A percentile compares a stretch with the other conserved stretches of the same genome.
Conservation (phyloP, 1,140 invertebrate genomes). For the Aphidius gifuensis region DNA sequence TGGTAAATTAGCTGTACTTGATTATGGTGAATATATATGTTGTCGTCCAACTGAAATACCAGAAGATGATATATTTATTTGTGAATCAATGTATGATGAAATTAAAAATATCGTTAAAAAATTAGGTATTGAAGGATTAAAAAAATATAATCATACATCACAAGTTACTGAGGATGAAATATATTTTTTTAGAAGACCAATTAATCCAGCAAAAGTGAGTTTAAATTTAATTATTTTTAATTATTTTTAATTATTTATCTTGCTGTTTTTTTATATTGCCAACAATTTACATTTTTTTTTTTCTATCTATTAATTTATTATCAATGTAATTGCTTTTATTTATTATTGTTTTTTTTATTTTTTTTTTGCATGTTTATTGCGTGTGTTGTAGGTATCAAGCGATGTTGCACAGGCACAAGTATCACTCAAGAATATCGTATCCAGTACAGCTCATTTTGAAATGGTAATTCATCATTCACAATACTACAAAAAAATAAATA, state of each 20-base stretch:
- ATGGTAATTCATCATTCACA: conserved; percentile 48
- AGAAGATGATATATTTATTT: conserved; percentile 90
- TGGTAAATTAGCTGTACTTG: conserved; percentile 86
- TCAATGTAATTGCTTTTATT: not conserved
- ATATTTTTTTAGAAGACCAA: conserved; percentile 78
- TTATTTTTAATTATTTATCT: not conserved
- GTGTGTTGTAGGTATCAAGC: conserved; percentile 53
- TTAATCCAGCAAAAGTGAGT: conserved; percentile 70
- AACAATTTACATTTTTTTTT: conserved; percentile 4
- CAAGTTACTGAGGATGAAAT: conserved; percentile 90
- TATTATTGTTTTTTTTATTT: not conserved
- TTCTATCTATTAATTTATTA: not conserved
- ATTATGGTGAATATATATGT: conserved; percentile 87
- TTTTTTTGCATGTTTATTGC: conserved; percentile 33
- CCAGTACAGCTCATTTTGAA: conserved; percentile 52
- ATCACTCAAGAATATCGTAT: conserved; percentile 49
- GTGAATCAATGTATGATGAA: conserved; percentile 91
- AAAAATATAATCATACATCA: conserved; percentile 80
- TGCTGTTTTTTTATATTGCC: not conserved
- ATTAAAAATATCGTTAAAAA: conserved; percentile 76
- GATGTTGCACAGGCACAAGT: conserved; percentile 53
- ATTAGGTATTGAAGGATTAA: conserved; percentile 68
- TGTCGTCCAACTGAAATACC: conserved; percentile 89
- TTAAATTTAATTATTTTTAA: conserved; percentile 27
- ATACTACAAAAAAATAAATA: no score